Evolutionary conservation across 2,797 vertebrate species (phyloP), one percentile per base, ranked within the genome.

Genomic region (Catostomus latipinnis): DNA sequence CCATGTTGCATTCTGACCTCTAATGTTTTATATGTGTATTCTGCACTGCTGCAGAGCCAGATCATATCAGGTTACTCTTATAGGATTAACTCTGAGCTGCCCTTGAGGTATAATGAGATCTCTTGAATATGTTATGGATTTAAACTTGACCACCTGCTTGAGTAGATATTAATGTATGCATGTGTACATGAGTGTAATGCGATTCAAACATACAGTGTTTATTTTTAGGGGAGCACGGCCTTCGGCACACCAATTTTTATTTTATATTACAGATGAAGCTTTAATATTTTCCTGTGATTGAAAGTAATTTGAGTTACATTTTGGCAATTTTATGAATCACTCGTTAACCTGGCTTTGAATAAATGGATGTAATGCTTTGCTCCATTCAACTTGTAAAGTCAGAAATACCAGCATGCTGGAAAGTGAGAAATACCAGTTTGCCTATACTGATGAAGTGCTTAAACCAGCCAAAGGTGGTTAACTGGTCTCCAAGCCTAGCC

Each of bases 1-100:
- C 86, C 88, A 81, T 87, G 68, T 85, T 69, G 78, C 62, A 7
- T 52, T 61, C 52, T 88, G 90, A 92, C 91, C 91, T 87, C 87
- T 18, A 71, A 80, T 85, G 90, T 91, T 89, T 87, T 48, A 50
- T 63, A 4, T 72, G 83, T 87, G 85, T 89, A 88, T 34, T 87
- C 82, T 83, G 85, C 80, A 82, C 82, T 81, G 71, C 34, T 82
- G 78, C 63, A 14, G 73, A 76, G 78, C 86, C 87, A 34, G 75
- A 83, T 18, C 10, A 76, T 76, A 89, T 86, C 84, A 83, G 84
- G 22, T 73, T 50, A 74, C 66, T 74, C 52, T 82, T 80, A 82
- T 82, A 80, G 63, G 81, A 85, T 84, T 84, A 85, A 77, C 65
- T 76, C 57, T 48, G 74, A 78, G 76, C 78, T 77, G 70, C 72